Evolutionary conservation across 2,888 invertebrate species (phyloP).

Genomic region (Ischnus inquisitorius): DNA sequence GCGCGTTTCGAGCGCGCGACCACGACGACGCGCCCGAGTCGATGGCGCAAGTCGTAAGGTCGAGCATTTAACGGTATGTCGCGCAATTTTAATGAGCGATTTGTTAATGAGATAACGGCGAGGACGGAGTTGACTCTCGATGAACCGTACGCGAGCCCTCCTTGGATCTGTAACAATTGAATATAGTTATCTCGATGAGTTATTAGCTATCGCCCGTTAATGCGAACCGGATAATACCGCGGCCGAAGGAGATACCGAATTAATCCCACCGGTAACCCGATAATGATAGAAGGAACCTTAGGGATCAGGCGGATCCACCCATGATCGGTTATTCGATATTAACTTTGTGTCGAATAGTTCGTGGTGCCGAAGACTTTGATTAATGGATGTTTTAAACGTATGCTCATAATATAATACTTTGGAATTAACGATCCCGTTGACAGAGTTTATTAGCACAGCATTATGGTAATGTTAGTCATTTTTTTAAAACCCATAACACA

Average conservation of each 20-base stretch:
- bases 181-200: background rate
- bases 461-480: background rate
- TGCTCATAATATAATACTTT: background rate
- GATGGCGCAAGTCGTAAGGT: conserved; percentile 59
- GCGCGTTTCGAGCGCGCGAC: conserved; percentile 49
- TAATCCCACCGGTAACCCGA: conserved; percentile 6
- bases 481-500: background rate
- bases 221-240: conserved; percentile 3
- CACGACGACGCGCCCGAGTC: conserved; percentile 39
- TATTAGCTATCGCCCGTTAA: background rate
- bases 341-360: conserved; percentile 12
- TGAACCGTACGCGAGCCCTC: conserved; percentile 15
- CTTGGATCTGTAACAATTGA: conserved; percentile 21
- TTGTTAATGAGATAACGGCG: conserved; percentile 63
- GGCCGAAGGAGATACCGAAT: conserved; percentile 22
- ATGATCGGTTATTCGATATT: conserved; percentile 24
- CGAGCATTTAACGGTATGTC: conserved; percentile 67
- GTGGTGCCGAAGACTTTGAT: conserved; percentile 21
- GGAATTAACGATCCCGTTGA: background rate
- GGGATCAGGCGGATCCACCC: conserved; percentile 1
- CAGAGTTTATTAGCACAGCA: background rate
- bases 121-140: conserved; percentile 32
- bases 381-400: background rate
- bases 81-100: conserved; percentile 67
- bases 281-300: conserved; percentile 18